These are phyloP conservation scores for Tetraneura akinire DNA, from an alignment of 1,140 invertebrate species.

Conservation along the genomic window DNA sequence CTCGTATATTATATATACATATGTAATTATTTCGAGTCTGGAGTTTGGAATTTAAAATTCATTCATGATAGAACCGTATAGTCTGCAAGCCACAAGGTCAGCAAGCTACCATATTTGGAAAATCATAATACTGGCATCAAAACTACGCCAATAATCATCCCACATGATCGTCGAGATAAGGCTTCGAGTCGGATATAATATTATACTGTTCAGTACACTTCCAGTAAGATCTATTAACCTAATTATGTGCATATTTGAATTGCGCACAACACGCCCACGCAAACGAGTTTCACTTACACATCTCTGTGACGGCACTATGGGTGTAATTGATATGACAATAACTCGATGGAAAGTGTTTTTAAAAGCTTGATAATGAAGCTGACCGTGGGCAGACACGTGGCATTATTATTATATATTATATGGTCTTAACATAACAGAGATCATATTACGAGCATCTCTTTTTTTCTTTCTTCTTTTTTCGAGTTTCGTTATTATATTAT, in stretches of 20 bases:
- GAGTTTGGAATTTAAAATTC: too few species aligned
- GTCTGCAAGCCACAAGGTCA: slow-evolving; percentile 18
- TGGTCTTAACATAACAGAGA: too few species aligned
- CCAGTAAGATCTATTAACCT: slow-evolving; percentile 11
- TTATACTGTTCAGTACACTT: neutral
- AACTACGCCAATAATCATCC: neutral
- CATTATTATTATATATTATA: neutral
- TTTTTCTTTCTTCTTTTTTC: too few species aligned
- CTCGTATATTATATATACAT: too few species aligned
- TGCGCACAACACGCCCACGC: neutral
- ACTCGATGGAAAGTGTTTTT: slow-evolving; percentile 10
- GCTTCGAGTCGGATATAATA: neutral
- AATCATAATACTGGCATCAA: neutral
- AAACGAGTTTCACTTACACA: slow-evolving; percentile 23
- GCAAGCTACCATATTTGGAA: slow-evolving; percentile 31
- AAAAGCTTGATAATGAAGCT: neutral
- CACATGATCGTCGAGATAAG: neutral
- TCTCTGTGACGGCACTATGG: neutral
- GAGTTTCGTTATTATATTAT: too few species aligned
- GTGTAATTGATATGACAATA: slow-evolving; percentile 17
- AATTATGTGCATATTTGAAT: slow-evolving; percentile 14
- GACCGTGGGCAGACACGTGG: neutral
- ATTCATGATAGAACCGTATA: too few species aligned
- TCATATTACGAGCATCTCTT: too few species aligned
- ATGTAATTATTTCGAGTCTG: too few species aligned